Base-by-base conservation (phyloP, 2,113 vertebrate genomes). In the Daphoenositta chrysoptera region DNA sequence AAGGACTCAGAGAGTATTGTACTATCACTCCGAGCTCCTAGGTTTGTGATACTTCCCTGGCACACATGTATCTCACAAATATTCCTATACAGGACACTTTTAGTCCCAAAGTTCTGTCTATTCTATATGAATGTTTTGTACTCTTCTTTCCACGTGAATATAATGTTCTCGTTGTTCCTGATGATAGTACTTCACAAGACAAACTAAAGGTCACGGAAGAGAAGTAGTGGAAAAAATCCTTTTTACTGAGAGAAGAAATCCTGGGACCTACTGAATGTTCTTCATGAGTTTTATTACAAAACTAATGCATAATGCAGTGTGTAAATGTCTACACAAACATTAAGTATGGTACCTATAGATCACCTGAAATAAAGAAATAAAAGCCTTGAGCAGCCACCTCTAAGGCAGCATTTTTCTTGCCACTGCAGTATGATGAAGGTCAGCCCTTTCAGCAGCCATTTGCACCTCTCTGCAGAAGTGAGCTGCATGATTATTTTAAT, bases 401-500 rank as follows among this genome's bases (percentile, higher is more conserved):
- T 27, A 39, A 50, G 17, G n/a, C 47, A 78, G 9, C 3, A 7
- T 30, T 87, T 81, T 53, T 64, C 48, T 56, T 51, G 19, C 10
- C 40, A 13, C 13, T 60, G 75, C 44, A 64, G 44, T 21, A 15
- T 0, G 1, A 35, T 48, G 64, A 56, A 1, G 4, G 30, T 15
- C 39, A 72, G 50, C 28, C 53, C 26, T 81, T 50, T 26, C 63
- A 77, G 82, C 66, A 79, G 63, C 71, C 31, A 7, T 69, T 73
- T 61, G 51, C 47, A 58, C 77, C 21, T 70, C 42, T 33, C 80
- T 4, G 2, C 37, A 88, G 54, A 51, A 27, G 35, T 23, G 40
- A 45, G 35, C 44, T 42, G 39, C 40, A 13, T 11, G 9, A 14
- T 23, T 50, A 23, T 81, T 77, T 77, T 63, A 50, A 33, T 45